A percentile compares a stretch with the other conserved stretches of the same genome.
Evolutionary conservation across 2,888 invertebrate species (phyloP).

Genomic region (Quadroppia sp.): DNA sequence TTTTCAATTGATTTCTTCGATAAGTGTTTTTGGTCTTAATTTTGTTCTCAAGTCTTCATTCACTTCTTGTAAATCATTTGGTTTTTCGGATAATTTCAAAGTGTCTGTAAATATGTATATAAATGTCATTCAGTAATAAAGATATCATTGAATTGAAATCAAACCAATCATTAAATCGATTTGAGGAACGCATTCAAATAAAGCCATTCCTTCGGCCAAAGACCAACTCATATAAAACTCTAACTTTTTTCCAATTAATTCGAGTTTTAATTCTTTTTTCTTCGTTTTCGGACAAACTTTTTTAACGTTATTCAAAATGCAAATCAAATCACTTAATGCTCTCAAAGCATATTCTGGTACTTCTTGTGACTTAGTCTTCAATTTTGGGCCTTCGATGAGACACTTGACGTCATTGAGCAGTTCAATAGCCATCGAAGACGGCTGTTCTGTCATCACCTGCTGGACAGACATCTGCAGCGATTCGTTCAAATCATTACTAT

Average conservation of each 20-base stretch:
- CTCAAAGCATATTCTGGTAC: constrained; percentile 19
- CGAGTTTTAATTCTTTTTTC: constrained; percentile 25
- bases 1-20: constrained; percentile 28
- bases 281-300: constrained; percentile 11
- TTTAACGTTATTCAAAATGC: background rate
- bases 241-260: constrained; percentile 58
- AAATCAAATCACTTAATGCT: constrained; percentile 24
- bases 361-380: background rate
- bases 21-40: background rate
- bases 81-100: background rate
- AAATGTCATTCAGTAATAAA: background rate
- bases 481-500: constrained; percentile 11
- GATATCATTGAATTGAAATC: too few relatives aligned
- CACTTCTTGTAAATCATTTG: background rate
- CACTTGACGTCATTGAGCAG: background rate
- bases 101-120: background rate
- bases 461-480: constrained; percentile 18
- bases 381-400: constrained; percentile 7
- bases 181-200: background rate
- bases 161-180: constrained; percentile 5
- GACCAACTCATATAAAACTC: constrained; percentile 68
- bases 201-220: background rate
- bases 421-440: constrained; percentile 5
- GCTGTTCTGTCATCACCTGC: constrained; percentile 14
- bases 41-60: constrained; percentile 4